Evolutionary conservation across 2,888 invertebrate genomes (phyloP).

Genomic region (Drosophila ezoana): DNA sequence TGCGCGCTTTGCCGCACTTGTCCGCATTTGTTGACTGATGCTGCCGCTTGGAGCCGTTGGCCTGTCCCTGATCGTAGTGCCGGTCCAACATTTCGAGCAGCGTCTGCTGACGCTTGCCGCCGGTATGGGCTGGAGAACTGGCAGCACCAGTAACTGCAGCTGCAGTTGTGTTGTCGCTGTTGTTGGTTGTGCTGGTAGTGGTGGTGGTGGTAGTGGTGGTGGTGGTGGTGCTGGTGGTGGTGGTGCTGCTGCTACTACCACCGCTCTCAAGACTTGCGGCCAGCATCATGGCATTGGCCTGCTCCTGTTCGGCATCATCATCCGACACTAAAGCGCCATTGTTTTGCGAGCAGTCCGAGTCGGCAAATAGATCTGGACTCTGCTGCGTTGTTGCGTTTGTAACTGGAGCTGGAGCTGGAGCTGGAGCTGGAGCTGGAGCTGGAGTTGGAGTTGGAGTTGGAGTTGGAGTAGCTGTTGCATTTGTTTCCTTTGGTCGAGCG

Average conservation of each 20-base stretch:
- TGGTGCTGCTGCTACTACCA: conserved; percentile 29
- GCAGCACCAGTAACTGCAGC: neutral
- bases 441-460: neutral
- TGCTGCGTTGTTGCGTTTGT: conserved; percentile 3
- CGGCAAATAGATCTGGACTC: conserved; percentile 58
- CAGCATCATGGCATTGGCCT: conserved; percentile 72
- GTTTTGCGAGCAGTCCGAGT: conserved; percentile 39
- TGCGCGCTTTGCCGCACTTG: conserved; percentile 56
- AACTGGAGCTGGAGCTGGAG: neutral
- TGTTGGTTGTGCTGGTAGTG: conserved; percentile 15
- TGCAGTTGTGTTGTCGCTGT: conserved; percentile 6
- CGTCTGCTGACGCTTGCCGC: conserved; percentile 70
- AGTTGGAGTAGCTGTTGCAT: neutral
- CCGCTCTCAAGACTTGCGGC: conserved; percentile 61
- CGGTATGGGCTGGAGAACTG: neutral
- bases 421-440: neutral
- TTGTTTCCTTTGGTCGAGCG: neutral
- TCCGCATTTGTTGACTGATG: conserved; percentile 32
- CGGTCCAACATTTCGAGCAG: conserved; percentile 83
- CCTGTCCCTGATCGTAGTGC: conserved; percentile 74
- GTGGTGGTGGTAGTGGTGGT: conserved; percentile 16
- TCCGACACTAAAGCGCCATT: conserved; percentile 30
- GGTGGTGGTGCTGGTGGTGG: conserved; percentile 1
- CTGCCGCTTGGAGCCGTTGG: conserved; percentile 50
- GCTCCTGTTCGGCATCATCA: conserved; percentile 47